Base-by-base conservation (phyloP, 2,113 vertebrate species). In the Onychorhynchus coronatus region DNA sequence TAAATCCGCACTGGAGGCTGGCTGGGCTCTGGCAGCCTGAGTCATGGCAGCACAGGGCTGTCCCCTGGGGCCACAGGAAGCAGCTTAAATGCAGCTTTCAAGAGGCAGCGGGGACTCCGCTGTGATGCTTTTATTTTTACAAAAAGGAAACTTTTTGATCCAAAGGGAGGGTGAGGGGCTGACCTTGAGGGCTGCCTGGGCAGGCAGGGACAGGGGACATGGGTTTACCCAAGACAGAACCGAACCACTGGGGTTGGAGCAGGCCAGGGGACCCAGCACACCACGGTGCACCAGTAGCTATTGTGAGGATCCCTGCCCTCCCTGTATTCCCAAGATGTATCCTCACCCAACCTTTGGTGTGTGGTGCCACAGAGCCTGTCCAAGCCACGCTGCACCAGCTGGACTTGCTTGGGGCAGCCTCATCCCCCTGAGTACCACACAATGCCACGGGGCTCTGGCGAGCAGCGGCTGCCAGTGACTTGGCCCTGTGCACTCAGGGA, bases 11-110 rank as follows among this genome's bases (percentile, higher is more conserved):
- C 83, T 81, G 49, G 23, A 74, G 84, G 83, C 89, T 14, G 72
- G 52, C 86, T 84, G 44, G 68, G 91, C 89, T 24, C 39, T 86
- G 83, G 89, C 92, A 94, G 89, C 93, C 95, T 95, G 96, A 95
- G 94, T 95, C 94, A 96, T 88, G 47, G 88, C 93, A 70, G 30
- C 8, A 0, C 63, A 55, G 83, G 56, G 65, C 89, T 91, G 77
- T 96, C 93, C 91, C 93, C 77, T 8, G 85, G 78, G 96, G 94
- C 88, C 67, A 52, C 74, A 89, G 47, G 80, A 95, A 96, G 86
- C 63, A 50, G 70, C 91, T 94, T 91, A 91, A 93, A 93, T 44
- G 63, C 93, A 92, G 88, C 84, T 91, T 94, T 93, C 92, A 88
- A 86, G 94, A 92, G 76, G 70, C 88, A 80, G 90, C 5, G 17